A percentile compares a stretch with the other conserved stretches of the same genome.
These are phyloP conservation scores for Melanerpes formicivorus DNA, from an alignment of 2,113 vertebrate genomes.

Conservation along the genomic window DNA sequence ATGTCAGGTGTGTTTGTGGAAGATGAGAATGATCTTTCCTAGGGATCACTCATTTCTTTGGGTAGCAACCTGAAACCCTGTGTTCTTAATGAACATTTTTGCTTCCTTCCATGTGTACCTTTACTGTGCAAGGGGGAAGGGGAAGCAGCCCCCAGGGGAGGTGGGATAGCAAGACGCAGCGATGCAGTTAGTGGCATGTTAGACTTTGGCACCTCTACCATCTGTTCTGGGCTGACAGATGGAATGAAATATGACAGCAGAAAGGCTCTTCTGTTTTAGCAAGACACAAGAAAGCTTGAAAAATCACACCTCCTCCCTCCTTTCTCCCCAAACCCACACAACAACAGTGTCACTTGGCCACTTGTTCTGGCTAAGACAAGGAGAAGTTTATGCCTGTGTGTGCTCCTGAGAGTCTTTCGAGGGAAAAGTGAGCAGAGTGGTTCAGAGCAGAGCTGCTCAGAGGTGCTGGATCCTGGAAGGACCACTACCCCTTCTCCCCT, in stretches of 20 bases:
- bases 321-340: conserved; percentile 68
- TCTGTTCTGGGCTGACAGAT: conserved; percentile 80
- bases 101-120: not conserved
- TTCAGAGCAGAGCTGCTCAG: conserved; percentile 2
- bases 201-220: conserved; percentile 76
- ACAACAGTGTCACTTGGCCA: conserved; percentile 73
- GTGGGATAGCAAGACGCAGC: conserved; percentile 42
- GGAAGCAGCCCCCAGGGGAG: conserved; percentile 32
- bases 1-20: not conserved
- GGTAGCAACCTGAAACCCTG: not conserved
- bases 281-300: conserved; percentile 75
- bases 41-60: not conserved
- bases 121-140: conserved; percentile 30
- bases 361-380: conserved; percentile 66
- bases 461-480: not conserved
- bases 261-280: conserved; percentile 77
- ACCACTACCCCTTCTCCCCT: not conserved
- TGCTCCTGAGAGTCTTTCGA: conserved; percentile 35
- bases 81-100: not conserved
- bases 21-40: not conserved
- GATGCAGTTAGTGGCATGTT: conserved; percentile 65
- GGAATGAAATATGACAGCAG: conserved; percentile 77
- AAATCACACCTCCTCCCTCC: conserved; percentile 75
- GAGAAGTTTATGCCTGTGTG: conserved; percentile 48
- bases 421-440: conserved; percentile 52